Conservation (phyloP, 1,140 invertebrate genomes). For the Zaprionus davidi region DNA sequence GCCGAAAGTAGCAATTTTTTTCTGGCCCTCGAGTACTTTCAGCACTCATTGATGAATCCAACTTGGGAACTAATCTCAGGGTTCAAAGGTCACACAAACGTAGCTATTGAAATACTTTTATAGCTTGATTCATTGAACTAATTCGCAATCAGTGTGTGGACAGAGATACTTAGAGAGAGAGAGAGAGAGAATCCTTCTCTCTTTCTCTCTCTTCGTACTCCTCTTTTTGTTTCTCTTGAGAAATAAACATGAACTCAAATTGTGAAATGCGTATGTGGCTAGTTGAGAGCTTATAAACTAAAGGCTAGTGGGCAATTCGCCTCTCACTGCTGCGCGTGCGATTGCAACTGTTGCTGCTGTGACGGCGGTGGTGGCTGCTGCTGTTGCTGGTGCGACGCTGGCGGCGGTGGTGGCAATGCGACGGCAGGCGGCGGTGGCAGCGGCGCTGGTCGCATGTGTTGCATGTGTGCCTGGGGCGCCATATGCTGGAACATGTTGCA, state of each 20-base stretch:
- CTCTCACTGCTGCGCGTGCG: constrained; percentile 52
- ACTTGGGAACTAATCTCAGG: background rate
- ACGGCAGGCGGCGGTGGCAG: constrained; percentile 61
- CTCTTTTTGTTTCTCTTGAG: too few species aligned
- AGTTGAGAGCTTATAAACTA: constrained; percentile 49
- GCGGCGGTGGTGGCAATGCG: constrained; percentile 55
- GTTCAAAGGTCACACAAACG: background rate
- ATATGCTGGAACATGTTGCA: constrained; percentile 83
- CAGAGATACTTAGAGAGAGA: too few species aligned
- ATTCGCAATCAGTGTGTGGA: constrained; percentile 15
- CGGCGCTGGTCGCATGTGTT: constrained; percentile 68
- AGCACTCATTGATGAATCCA: background rate
- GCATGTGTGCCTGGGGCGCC: constrained; percentile 79
- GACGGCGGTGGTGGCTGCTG: constrained; percentile 44
- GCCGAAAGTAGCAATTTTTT: background rate
- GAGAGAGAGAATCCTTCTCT: background rate
- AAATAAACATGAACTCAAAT: constrained; percentile 31
- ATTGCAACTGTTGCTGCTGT: constrained; percentile 65
- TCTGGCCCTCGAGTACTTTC: background rate
- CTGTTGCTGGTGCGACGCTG: constrained; percentile 66
- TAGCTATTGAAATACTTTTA: constrained; percentile 5
- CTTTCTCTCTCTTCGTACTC: background rate
- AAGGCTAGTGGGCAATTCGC: constrained; percentile 45
- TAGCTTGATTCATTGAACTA: constrained; percentile 8
- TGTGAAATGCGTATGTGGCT: constrained; percentile 50